A percentile compares a stretch with the other conserved stretches of the same genome.
These are phyloP conservation scores for Ypsolopha sequella DNA, from an alignment of 2,888 invertebrate genomes.

Conservation along the genomic window DNA sequence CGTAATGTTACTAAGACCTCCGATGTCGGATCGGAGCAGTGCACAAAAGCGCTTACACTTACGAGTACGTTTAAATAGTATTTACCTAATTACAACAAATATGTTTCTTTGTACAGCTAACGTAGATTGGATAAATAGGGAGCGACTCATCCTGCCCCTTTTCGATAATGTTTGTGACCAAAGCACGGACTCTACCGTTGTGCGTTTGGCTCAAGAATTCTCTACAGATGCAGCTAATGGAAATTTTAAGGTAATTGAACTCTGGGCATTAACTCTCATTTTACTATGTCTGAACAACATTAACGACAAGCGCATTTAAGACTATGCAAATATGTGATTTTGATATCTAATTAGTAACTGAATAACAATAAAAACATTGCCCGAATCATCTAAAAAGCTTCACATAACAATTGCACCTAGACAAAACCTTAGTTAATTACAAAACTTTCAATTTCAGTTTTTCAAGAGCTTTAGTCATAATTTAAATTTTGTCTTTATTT, in stretches of 20 bases:
- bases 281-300: no score
- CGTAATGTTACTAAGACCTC: background rate
- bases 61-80: background rate
- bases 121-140: constrained; percentile 40
- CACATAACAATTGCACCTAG: no score
- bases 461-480: no score
- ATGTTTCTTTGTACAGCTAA: constrained; percentile 21
- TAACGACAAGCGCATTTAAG: no score
- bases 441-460: no score
- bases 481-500: background rate
- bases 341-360: no score
- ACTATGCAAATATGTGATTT: no score
- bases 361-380: no score
- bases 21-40: no score
- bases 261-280: constrained; percentile 1
- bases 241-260: constrained; percentile 43
- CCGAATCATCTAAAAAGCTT: no score
- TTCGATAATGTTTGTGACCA: constrained; percentile 57
- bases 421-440: no score
- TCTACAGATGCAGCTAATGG: constrained; percentile 26
- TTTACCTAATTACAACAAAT: background rate
- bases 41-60: no score
- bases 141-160: constrained; percentile 42
- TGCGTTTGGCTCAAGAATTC: constrained; percentile 36
- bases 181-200: constrained; percentile 29